phyloP scores from a whole-genome alignment of 2,888 invertebrate species.

The Linnaemya tessellans region DNA sequence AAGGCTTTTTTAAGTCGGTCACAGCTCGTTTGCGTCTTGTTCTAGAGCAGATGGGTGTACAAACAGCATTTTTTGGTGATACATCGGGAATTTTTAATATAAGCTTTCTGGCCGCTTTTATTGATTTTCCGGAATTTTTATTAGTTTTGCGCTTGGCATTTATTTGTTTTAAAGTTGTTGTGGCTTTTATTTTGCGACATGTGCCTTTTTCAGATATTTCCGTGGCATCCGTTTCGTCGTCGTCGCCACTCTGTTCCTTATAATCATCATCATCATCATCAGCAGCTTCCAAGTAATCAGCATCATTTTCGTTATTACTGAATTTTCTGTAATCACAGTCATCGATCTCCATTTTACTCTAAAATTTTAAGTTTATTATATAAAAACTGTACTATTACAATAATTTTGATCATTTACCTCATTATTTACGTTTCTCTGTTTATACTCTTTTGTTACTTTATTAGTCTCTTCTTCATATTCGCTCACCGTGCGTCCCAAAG shows the following conservation, averaged over 20 bases:
- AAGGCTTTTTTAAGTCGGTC: slow-evolving; percentile 15
- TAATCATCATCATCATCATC: slow-evolving; percentile 46
- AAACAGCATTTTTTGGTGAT: not conserved
- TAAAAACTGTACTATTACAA: not conserved
- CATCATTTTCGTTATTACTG: slow-evolving; percentile 38
- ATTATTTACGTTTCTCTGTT: slow-evolving; percentile 65
- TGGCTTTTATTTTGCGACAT: slow-evolving; percentile 45
- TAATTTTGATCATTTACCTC: slow-evolving; percentile 60
- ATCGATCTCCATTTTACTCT: slow-evolving; percentile 52
- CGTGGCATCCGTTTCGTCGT: slow-evolving; percentile 69
- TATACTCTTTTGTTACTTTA: slow-evolving; percentile 63
- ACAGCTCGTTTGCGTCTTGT: slow-evolving; percentile 62
- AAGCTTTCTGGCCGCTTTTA: slow-evolving; percentile 49
- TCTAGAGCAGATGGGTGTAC: slow-evolving; percentile 53
- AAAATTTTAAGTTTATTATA: slow-evolving; percentile 15
- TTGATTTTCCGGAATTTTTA: slow-evolving; percentile 34
- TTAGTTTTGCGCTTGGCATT: slow-evolving; percentile 29
- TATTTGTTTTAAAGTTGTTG: slow-evolving; percentile 28
- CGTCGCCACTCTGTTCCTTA: slow-evolving; percentile 45
- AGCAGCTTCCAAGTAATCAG: slow-evolving; percentile 66
- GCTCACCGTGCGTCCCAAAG: slow-evolving; percentile 78
- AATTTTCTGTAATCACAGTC: slow-evolving; percentile 60
- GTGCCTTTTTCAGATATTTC: slow-evolving; percentile 64
- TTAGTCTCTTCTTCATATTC: slow-evolving; percentile 71
- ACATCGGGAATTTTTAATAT: slow-evolving; percentile 47